phyloP scores from a whole-genome alignment of 1,140 invertebrate species.

The Pseudomyrmex sp. region DNA sequence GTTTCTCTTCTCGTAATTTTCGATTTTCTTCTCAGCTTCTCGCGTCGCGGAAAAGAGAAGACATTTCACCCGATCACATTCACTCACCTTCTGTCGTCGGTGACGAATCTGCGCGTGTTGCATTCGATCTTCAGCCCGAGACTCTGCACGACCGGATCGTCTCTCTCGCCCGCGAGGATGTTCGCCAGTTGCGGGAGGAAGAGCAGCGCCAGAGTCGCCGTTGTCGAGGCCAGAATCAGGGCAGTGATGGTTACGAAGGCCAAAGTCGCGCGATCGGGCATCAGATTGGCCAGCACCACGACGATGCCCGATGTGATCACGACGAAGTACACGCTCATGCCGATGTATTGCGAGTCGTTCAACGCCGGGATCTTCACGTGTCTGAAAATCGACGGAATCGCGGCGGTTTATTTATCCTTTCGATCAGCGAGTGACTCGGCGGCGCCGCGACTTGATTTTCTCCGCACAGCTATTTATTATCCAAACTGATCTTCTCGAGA shows the following conservation, averaged over 20 bases:
- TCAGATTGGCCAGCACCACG: constrained; percentile 93
- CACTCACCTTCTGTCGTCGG: constrained; percentile 88
- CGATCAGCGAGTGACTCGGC: too few relatives aligned
- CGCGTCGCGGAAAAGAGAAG: not conserved
- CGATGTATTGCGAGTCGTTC: constrained; percentile 99
- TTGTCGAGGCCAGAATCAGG: constrained; percentile 94
- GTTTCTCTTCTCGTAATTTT: constrained; percentile 16
- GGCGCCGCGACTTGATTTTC: too few relatives aligned
- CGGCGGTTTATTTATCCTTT: not conserved
- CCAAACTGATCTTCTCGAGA: not conserved
- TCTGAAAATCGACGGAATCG: constrained; percentile 79
- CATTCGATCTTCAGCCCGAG: constrained; percentile 95
- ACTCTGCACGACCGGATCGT: constrained; percentile 93
- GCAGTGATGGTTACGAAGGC: constrained; percentile 93
- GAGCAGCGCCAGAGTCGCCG: constrained; percentile 93
- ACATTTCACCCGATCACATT: not conserved
- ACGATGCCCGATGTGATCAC: constrained; percentile 95
- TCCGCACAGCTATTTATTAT: not conserved
- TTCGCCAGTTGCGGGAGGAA: constrained; percentile 94
- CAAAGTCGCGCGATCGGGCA: constrained; percentile 93
- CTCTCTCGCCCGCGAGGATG: constrained; percentile 88
- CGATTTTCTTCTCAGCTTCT: not conserved
- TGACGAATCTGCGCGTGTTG: constrained; percentile 92
- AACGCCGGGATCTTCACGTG: constrained; percentile 98
- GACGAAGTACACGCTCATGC: constrained; percentile 96